phyloP scores from a whole-genome alignment of 2,797 vertebrate genomes.

The Sebastes taczanowskii region DNA sequence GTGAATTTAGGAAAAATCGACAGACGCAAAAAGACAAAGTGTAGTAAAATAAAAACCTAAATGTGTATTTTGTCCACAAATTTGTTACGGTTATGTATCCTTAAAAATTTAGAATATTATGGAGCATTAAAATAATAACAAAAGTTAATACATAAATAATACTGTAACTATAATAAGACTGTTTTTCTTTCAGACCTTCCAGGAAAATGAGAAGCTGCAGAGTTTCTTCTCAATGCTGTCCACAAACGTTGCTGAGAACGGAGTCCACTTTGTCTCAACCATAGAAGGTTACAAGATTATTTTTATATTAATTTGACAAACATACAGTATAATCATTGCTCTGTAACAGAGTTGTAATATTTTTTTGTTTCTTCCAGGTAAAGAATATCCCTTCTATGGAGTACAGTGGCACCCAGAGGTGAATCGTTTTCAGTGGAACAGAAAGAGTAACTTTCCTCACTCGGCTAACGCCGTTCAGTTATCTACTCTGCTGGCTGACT shows the following conservation, averaged over 20 bases:
- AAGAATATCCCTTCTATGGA: slow-evolving; percentile 84
- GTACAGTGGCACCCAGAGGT: slow-evolving; percentile 90
- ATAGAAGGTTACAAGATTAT: slow-evolving; percentile 78
- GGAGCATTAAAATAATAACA: neutral
- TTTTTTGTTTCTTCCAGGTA: slow-evolving; percentile 58
- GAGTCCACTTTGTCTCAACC: slow-evolving; percentile 82
- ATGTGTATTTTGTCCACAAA: no score
- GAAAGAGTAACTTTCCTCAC: slow-evolving; percentile 74
- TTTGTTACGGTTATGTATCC: neutral
- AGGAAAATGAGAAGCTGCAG: slow-evolving; percentile 72
- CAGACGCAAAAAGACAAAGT: no score
- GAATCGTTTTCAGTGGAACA: slow-evolving; percentile 84
- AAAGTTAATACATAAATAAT: neutral
- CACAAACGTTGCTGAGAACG: slow-evolving; percentile 79
- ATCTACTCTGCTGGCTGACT: slow-evolving; percentile 79
- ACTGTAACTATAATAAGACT: neutral
- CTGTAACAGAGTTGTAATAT: neutral
- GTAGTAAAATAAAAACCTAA: no score
- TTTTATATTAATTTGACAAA: neutral
- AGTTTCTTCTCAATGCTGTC: slow-evolving; percentile 83
- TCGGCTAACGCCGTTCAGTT: slow-evolving; percentile 78
- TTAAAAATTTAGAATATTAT: neutral
- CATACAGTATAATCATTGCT: neutral
- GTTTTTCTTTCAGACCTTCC: slow-evolving; percentile 73
- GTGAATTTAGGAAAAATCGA: no score